A percentile compares a stretch with the other conserved stretches of the same genome.
phyloP scores from a whole-genome alignment of 2,113 vertebrate genomes.

The Felis chaus region DNA sequence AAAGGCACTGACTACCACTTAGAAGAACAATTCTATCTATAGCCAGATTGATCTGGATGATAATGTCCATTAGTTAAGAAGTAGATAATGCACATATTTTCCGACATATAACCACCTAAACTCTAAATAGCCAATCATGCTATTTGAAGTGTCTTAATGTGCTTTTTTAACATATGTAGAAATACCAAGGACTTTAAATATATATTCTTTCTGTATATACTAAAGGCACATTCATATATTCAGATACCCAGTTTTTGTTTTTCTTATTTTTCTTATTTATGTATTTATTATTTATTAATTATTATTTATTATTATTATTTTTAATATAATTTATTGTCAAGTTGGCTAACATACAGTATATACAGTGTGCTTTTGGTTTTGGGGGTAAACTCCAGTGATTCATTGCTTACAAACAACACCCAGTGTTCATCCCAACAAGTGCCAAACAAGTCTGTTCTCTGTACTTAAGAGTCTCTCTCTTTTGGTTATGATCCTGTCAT shows the following conservation, averaged over 20 bases:
- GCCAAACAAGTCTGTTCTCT: too few relatives aligned
- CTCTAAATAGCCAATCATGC: slow-evolving; percentile 36
- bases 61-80: slow-evolving; percentile 53
- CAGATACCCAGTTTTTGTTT: neutral
- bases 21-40: slow-evolving; percentile 50
- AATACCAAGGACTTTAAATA: slow-evolving; percentile 15
- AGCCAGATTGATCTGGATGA: slow-evolving; percentile 58
- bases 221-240: neutral
- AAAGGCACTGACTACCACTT: slow-evolving; percentile 52
- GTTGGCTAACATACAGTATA: too few relatives aligned
- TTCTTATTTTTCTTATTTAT: neutral
- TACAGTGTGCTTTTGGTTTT: too few relatives aligned
- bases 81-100: slow-evolving; percentile 42
- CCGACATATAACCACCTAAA: slow-evolving; percentile 61
- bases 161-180: slow-evolving; percentile 43
- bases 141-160: slow-evolving; percentile 59
- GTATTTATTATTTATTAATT: neutral
- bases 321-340: too few relatives aligned
- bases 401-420: too few relatives aligned
- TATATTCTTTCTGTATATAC: neutral
- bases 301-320: too few relatives aligned
- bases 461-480: too few relatives aligned
- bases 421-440: too few relatives aligned
- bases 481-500: too few relatives aligned
- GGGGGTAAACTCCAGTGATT: too few relatives aligned